Evolutionary conservation across 2,797 vertebrate genomes (phyloP), one percentile per base, ranked within the genome.

Genomic region (Halcyon smyrnensis): DNA sequence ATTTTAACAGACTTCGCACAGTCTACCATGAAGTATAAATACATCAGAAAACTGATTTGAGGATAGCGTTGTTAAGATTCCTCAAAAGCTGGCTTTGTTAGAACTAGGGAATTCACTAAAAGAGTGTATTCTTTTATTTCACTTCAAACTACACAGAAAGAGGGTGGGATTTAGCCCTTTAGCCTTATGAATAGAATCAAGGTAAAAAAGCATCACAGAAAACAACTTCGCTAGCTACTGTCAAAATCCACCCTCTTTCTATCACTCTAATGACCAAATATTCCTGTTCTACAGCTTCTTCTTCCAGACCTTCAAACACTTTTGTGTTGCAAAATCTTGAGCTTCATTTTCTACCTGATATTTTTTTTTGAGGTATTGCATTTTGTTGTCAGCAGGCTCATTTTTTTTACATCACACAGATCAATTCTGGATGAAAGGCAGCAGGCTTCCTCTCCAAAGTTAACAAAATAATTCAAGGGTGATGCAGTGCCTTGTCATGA

Each of bases 381-480:
- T 85, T 93, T 82, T 90, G 18, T 68, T 83, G 74, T 68, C 84
- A 91, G 24, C 12, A 54, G 77, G 23, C 12, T 85, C 28, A 80
- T 90, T 82, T 82, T 37, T 90, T 91, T 82, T 46, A 7, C 60
- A 82, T 64, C 67, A 65, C 50, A 51, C 36, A 59, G 70, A 86
- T 59, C 45, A 69, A 34, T 84, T 76, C 41, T 51, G n/a, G 32
- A 53, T 85, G 65, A 92, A 90, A 89, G 84, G 74, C 75, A 87
- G 41, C 57, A 75, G 54, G 25, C 9, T 94, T 1, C 43, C 36
- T 36, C 54, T 82, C 54, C 51, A 46, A 27, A 68, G 24, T 50
- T 90, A 91, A 92, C 56, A 84, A 59, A 91, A 91, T 90, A 88
- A 79, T 85, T 77, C 78, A 84, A 48, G 63, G 41, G 84, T 91